Evolutionary conservation across 2,797 vertebrate species (phyloP).

Genomic region (Rousettus madagascariensis): DNA sequence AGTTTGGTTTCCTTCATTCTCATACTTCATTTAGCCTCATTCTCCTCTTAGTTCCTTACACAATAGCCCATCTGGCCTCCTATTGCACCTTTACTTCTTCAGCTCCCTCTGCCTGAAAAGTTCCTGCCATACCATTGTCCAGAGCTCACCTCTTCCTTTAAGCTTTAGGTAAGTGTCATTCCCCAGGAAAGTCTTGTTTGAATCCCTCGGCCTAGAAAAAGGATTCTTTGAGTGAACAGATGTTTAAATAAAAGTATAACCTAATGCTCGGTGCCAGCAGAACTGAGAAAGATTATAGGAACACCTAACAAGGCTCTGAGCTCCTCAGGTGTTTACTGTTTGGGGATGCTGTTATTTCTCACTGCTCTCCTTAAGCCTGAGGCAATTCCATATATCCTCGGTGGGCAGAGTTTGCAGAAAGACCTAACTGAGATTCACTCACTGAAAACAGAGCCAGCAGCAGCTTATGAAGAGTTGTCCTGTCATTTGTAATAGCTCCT

Average conservation of each 20-base stretch:
- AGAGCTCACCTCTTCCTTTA: not conserved
- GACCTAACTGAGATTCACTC: not conserved
- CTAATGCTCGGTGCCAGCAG: not conserved
- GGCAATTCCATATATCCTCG: not conserved
- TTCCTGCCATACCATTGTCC: not conserved
- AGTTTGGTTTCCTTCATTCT: not conserved
- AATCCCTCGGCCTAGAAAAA: not conserved
- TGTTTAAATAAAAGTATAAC: constrained; percentile 8
- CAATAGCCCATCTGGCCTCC: not conserved
- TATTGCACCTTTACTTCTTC: not conserved
- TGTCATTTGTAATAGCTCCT: not conserved
- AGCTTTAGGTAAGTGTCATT: not conserved
- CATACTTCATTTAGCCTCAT: not conserved
- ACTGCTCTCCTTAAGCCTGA: not conserved
- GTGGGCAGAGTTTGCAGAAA: not conserved
- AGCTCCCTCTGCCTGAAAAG: not conserved
- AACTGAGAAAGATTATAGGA: not conserved
- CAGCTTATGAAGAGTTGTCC: not conserved
- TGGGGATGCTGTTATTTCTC: not conserved
- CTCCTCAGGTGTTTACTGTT: not conserved
- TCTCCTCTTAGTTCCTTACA: not conserved
- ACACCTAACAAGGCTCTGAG: not conserved
- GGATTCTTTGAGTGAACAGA: not conserved
- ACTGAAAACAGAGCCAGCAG: not conserved
- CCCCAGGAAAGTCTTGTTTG: not conserved